Conservation (phyloP, 2,113 vertebrate genomes). For the Camelus dromedarius region DNA sequence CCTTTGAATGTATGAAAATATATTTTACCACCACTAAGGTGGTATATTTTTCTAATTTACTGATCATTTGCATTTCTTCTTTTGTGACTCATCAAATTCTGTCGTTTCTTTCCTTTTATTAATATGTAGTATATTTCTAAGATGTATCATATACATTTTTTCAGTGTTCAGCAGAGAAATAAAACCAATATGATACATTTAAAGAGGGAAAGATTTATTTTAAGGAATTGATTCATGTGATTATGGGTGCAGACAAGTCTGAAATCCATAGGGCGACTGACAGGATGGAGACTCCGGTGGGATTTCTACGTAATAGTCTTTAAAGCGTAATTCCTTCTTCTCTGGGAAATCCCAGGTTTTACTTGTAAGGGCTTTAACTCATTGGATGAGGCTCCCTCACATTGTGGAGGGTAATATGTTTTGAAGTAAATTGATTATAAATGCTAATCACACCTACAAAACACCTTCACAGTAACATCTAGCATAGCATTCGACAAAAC, state of each 20-base stretch:
- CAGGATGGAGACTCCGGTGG: background rate
- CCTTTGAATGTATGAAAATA: background rate
- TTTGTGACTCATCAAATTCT: background rate
- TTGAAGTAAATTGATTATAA: background rate
- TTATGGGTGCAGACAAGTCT: background rate
- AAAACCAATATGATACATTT: background rate
- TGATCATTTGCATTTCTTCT: background rate
- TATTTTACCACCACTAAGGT: background rate
- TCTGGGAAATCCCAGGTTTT: background rate
- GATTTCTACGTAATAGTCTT: background rate
- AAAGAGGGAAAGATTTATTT: background rate
- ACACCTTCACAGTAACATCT: background rate
- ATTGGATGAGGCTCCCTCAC: background rate
- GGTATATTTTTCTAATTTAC: background rate
- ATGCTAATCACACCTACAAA: background rate
- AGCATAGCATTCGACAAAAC: background rate
- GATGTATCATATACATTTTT: background rate
- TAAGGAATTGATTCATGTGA: background rate
- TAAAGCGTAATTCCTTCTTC: background rate
- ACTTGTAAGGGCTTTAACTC: background rate
- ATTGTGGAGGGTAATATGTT: background rate
- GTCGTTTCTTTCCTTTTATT: background rate
- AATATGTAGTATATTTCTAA: background rate
- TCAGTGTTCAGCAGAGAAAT: background rate
- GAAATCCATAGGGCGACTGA: no score